phyloP scores from a whole-genome alignment of 2,888 invertebrate genomes.

The Cosmia trapezina region DNA sequence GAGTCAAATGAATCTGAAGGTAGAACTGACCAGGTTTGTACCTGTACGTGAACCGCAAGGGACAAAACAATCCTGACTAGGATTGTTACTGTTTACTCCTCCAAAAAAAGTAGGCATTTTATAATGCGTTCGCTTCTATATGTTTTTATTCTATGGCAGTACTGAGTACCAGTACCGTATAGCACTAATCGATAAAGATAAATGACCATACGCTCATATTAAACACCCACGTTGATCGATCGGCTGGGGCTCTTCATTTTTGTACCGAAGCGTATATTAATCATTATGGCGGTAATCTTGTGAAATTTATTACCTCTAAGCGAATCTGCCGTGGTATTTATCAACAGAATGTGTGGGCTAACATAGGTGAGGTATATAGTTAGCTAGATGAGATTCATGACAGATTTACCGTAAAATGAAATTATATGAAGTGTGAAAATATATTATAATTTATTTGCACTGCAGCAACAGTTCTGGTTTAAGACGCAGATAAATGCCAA shows the following conservation, averaged over 20 bases:
- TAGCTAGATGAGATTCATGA: slow-evolving; percentile 60
- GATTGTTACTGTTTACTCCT: not conserved
- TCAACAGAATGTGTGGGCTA: slow-evolving; percentile 89
- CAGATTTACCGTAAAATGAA: not conserved
- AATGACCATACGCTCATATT: slow-evolving; percentile 86
- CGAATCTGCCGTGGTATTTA: slow-evolving; percentile 88
- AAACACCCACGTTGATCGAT: slow-evolving; percentile 90
- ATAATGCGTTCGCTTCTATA: slow-evolving; percentile 3
- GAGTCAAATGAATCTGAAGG: no score
- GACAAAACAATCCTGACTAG: not conserved
- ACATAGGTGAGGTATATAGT: slow-evolving; percentile 48
- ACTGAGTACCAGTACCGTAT: slow-evolving; percentile 60
- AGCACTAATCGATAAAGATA: slow-evolving; percentile 83
- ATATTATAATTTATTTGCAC: no score
- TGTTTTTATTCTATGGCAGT: slow-evolving; percentile 12
- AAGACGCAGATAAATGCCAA: no score
- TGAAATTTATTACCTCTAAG: slow-evolving; percentile 90
- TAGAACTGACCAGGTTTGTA: no score
- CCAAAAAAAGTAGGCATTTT: not conserved
- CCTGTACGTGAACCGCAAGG: not conserved
- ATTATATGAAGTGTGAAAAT: not conserved
- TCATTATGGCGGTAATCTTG: slow-evolving; percentile 87
- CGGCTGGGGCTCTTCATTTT: slow-evolving; percentile 85
- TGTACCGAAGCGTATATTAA: slow-evolving; percentile 85
- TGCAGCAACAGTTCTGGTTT: no score